Conservation (phyloP, 2,113 vertebrate genomes). For the Pelobates fuscus region DNA sequence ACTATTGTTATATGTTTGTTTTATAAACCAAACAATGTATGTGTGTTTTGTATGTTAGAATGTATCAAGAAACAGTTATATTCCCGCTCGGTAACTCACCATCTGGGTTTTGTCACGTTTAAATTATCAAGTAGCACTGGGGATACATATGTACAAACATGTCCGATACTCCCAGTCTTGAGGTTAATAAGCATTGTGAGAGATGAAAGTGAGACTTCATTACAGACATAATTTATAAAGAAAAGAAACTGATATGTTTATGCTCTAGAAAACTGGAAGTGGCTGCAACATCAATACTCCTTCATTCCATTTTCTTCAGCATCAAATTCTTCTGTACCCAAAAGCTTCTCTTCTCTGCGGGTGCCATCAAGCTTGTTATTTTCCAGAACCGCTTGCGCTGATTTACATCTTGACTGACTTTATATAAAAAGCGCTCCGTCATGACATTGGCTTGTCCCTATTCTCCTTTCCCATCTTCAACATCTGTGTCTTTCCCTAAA, state of each 20-base stretch:
- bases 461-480: slow-evolving; percentile 17
- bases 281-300: slow-evolving; percentile 45
- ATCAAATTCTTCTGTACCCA: slow-evolving; percentile 38
- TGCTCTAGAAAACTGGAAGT: slow-evolving; percentile 34
- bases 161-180: slow-evolving; percentile 32
- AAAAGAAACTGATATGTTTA: slow-evolving; percentile 44
- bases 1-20: too few species aligned
- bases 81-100: neutral
- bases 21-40: too few species aligned
- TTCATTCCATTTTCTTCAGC: slow-evolving; percentile 34
- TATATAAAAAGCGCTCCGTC: slow-evolving; percentile 37
- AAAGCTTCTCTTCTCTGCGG: slow-evolving; percentile 38
- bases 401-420: slow-evolving; percentile 41
- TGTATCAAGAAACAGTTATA: too few species aligned
- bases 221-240: slow-evolving; percentile 31
- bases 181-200: slow-evolving; percentile 40
- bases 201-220: slow-evolving; percentile 43
- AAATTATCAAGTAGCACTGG: slow-evolving; percentile 33
- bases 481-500: slow-evolving; percentile 19
- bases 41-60: too few species aligned
- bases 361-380: slow-evolving; percentile 46
- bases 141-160: slow-evolving; percentile 42
- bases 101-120: slow-evolving; percentile 31
- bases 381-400: slow-evolving; percentile 36
- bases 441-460: slow-evolving; percentile 39